Percentiles rank a stretch among this genome's conserved stretches.
Evolutionary conservation across 2,113 vertebrate species (phyloP).

Genomic region (Prunella himalayana): DNA sequence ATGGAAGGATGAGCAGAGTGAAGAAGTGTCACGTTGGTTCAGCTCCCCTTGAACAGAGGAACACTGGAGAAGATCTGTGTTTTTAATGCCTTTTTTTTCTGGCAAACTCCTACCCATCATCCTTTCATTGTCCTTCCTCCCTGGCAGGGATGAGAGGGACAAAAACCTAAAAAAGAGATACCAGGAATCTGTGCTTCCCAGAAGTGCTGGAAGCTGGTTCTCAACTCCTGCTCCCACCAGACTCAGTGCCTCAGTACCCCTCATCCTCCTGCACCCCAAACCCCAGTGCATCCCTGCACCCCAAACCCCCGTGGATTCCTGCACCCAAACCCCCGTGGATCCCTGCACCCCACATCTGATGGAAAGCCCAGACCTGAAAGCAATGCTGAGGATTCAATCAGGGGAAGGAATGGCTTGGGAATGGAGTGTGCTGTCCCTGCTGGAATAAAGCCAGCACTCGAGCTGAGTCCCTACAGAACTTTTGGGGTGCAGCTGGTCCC

Average conservation of each 20-base stretch:
- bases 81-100: background rate
- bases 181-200: fast-evolving
- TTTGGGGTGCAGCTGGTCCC: background rate
- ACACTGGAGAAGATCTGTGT: background rate
- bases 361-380: background rate
- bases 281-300: background rate
- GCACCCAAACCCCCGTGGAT: background rate
- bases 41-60: background rate
- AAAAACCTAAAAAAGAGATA: background rate
- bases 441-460: fast-evolving
- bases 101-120: background rate
- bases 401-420: background rate
- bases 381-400: fast-evolving
- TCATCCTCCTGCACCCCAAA: background rate
- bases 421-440: background rate
- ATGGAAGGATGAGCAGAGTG: background rate
- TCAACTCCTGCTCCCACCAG: background rate
- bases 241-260: too few species aligned
- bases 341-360: fast-evolving
- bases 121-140: background rate
- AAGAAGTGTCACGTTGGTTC: background rate
- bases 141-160: background rate
- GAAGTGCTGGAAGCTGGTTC: background rate
- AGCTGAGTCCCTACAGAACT: background rate
- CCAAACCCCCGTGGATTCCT: fast-evolving